phyloP scores from a whole-genome alignment of 2,113 vertebrate genomes.

The Chlamydotis undulata region DNA sequence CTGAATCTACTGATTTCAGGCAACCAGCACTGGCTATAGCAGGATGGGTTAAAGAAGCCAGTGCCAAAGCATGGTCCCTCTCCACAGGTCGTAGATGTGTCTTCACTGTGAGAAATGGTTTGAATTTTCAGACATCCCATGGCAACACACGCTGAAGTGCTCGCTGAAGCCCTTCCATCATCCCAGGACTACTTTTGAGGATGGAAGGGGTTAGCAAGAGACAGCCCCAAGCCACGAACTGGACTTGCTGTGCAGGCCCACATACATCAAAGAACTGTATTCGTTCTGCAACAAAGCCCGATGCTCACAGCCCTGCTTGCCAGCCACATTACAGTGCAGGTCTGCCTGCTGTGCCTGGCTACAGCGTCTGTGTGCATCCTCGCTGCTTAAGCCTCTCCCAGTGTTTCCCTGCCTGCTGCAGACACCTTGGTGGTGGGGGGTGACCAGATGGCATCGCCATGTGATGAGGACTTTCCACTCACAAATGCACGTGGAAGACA shows the following conservation, averaged over 20 bases:
- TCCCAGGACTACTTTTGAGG: background rate
- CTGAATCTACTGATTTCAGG: background rate
- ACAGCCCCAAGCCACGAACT: background rate
- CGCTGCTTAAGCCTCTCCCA: background rate
- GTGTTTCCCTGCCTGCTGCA: background rate
- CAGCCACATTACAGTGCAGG: background rate
- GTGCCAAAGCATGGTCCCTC: background rate
- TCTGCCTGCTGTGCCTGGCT: background rate
- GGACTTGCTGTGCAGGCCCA: background rate
- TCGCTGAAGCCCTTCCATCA: background rate
- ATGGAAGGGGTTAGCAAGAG: background rate
- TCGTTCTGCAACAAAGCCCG: accelerated
- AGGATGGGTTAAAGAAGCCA: background rate
- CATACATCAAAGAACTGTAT: background rate
- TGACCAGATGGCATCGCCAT: background rate
- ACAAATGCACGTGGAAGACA: background rate
- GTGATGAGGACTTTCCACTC: background rate
- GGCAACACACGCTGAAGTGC: background rate
- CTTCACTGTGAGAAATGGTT: background rate
- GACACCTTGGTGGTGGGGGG: accelerated
- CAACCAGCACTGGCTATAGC: background rate
- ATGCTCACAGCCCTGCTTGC: background rate
- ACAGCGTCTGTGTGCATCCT: background rate
- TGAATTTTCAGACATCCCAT: background rate
- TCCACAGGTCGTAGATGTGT: accelerated